Conservation (phyloP, 2,888 invertebrate species). For the Pandemis cinnamomeana region DNA sequence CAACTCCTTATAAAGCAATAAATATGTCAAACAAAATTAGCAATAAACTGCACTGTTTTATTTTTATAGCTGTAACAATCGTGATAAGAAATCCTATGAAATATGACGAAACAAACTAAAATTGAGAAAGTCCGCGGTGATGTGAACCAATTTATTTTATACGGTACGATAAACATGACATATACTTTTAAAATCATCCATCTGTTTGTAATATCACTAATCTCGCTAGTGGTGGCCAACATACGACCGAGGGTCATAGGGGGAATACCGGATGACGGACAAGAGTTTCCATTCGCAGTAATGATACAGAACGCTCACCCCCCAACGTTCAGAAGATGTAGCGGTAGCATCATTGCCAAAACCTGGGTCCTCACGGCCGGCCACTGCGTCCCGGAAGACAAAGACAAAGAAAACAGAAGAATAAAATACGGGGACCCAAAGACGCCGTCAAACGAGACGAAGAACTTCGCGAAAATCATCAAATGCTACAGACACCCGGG, state of each 20-base stretch:
- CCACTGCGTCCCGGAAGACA: neutral
- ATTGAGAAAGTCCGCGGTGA: neutral
- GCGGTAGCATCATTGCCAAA: neutral
- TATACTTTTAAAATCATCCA: neutral
- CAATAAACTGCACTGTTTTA: neutral
- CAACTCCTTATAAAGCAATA: no score
- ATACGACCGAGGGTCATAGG: neutral
- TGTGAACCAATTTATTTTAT: neutral
- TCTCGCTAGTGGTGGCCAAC: neutral
- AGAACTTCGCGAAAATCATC: neutral
- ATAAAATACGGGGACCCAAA: neutral
- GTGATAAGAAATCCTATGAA: neutral
- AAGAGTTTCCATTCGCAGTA: neutral
- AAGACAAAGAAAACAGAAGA: neutral
- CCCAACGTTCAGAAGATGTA: neutral
- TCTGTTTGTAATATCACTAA: neutral
- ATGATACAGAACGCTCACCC: neutral
- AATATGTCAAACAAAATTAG: neutral
- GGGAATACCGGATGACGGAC: neutral
- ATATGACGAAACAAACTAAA: neutral
- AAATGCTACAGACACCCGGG: neutral
- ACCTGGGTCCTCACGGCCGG: neutral
- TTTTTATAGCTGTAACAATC: neutral
- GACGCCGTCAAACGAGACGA: neutral
- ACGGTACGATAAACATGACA: neutral